Base-by-base conservation (phyloP, 2,113 vertebrate genomes). In the Cromileptes altivelis region DNA sequence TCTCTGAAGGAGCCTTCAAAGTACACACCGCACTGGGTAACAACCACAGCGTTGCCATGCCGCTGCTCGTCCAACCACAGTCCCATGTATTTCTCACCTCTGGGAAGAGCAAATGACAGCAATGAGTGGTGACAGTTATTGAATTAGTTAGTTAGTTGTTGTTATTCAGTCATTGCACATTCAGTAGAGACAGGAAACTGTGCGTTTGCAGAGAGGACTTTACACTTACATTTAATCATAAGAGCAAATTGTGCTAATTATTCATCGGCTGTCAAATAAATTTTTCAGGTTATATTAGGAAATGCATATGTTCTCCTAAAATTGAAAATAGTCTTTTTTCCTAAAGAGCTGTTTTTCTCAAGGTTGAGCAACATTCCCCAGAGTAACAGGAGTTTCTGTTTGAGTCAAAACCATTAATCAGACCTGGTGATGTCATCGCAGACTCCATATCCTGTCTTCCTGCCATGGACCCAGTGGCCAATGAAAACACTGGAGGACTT, bases 21-120 rank as follows among this genome's bases (percentile, higher is more conserved):
- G 89, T 99, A 99, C 15, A 98, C 85, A 5, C 98, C 97, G 86
- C 96, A 96, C 92, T 99, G 98, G 4, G 97, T 99, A 73, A 99
- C 97, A 4, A 99, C 96, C 17, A 97, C 95, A 4, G 97, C 97
- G 0, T 88, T 96, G 56, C 98, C 98, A 37, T 99, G 97, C 27
- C 97, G 96, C 65, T 95, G 88, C 73, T 99, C 97, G 27, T 99
- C 98, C 78, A 96, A 93, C 98, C 98, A 99, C 94, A 96, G 94
- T 17, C 98, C 98, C 97, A 99, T 98, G 77, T 98, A 99, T 89
- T 99, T 99, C 86, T 99, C 97, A 49, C 98, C 98, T 85, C 98
- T 99, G 82, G n/a, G 30, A 60, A 50, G 37, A 71, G 30, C 45
- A 79, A 42, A 73, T 1, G 17, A 62, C 3, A 76, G n/a, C 7